These are phyloP conservation scores for Sebastes minor DNA, from an alignment of 2,797 vertebrate species.

Conservation along the genomic window DNA sequence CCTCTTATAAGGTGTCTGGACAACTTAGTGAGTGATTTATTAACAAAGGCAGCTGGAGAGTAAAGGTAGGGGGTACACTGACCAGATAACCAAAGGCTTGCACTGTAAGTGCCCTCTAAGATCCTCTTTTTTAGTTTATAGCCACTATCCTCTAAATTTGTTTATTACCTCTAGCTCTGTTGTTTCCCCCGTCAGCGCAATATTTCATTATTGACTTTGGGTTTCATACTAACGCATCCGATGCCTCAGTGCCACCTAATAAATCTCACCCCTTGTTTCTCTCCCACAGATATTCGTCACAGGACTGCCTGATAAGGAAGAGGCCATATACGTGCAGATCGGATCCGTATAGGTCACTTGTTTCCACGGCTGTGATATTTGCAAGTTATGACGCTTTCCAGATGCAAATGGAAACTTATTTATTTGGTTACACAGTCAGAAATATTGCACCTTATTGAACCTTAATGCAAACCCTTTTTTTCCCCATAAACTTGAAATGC, in stretches of 20 bases:
- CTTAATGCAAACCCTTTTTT: neutral
- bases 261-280: slow-evolving; percentile 41
- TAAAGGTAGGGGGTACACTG: neutral
- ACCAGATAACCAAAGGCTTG: slow-evolving; percentile 7
- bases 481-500: neutral
- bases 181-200: neutral
- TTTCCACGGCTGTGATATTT: slow-evolving; percentile 7
- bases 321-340: neutral
- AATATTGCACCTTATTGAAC: neutral
- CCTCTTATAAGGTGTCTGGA: slow-evolving; percentile 42
- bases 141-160: neutral
- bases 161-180: slow-evolving; percentile 28
- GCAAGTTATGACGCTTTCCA: slow-evolving; percentile 3
- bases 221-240: neutral
- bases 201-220: slow-evolving; percentile 43
- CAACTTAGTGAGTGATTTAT: slow-evolving; percentile 52
- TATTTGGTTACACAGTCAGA: neutral
- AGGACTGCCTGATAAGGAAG: slow-evolving; percentile 39
- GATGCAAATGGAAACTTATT: neutral
- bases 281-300: slow-evolving; percentile 28
- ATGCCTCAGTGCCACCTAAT: slow-evolving; percentile 6
- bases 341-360: neutral
- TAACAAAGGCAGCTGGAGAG: slow-evolving; percentile 1
- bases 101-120: neutral
- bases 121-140: slow-evolving; percentile 59